A percentile compares a stretch with the other conserved stretches of the same genome.
phyloP scores from a whole-genome alignment of 2,888 invertebrate species.

The Drosophila cracens region DNA sequence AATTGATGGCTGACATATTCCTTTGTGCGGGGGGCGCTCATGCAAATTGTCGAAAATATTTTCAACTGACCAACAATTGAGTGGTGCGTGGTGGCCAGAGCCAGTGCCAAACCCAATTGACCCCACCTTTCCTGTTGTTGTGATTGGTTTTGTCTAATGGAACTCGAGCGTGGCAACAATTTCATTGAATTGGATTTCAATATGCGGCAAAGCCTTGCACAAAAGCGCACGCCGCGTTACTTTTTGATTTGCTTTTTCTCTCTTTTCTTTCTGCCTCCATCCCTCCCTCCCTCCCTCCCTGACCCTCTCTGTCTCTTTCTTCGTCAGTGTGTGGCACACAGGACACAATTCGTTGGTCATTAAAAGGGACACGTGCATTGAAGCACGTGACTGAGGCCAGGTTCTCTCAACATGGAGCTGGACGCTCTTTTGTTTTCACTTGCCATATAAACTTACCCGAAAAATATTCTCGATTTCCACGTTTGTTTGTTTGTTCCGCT shows the following conservation, averaged over 20 bases:
- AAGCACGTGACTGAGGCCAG: conserved; percentile 82
- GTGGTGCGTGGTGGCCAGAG: conserved; percentile 41
- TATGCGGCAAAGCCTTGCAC: conserved; percentile 53
- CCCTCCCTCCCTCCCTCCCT: background rate
- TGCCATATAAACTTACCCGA: conserved; percentile 58
- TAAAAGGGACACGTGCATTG: conserved; percentile 84
- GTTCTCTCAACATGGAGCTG: conserved; percentile 54
- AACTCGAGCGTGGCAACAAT: conserved; percentile 81
- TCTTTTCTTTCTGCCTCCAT: conserved; percentile 8
- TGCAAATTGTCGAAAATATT: conserved; percentile 82
- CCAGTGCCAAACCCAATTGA: background rate
- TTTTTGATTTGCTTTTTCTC: conserved; percentile 60
- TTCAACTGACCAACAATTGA: conserved; percentile 79
- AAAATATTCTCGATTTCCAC: conserved; percentile 48
- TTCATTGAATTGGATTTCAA: conserved; percentile 83
- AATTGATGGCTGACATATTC: conserved; percentile 79
- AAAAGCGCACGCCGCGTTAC: conserved; percentile 57
- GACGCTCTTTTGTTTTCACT: conserved; percentile 69
- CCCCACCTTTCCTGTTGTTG: conserved; percentile 65
- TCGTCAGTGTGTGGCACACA: conserved; percentile 38
- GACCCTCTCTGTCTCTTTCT: background rate
- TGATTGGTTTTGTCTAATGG: conserved; percentile 83
- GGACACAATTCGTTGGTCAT: conserved; percentile 83
- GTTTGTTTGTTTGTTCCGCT: conserved; percentile 45
- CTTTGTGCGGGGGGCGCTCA: conserved; percentile 65